Evolutionary conservation across 1,140 invertebrate genomes (phyloP).

Genomic region (Calycopis cecrops): DNA sequence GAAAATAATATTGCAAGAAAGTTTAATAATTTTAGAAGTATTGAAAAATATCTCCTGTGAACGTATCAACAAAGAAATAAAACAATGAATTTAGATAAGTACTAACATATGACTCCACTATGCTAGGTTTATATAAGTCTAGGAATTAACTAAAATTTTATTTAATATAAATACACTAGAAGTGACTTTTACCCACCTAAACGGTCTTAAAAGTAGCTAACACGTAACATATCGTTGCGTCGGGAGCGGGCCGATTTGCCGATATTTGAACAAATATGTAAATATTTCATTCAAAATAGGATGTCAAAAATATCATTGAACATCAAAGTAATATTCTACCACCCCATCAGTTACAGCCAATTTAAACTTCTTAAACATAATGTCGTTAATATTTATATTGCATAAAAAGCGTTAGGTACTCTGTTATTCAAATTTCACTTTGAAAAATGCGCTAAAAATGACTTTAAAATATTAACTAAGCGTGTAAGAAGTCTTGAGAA

Average conservation of each 20-base stretch:
- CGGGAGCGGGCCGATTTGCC: constrained; percentile 26
- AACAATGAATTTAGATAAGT: constrained; percentile 72
- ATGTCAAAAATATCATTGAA: no score
- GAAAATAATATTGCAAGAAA: constrained; percentile 74
- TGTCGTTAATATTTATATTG: no score
- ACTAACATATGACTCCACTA: constrained; percentile 71
- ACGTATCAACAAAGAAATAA: constrained; percentile 66
- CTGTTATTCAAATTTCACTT: no score
- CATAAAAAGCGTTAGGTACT: no score
- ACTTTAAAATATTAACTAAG: no score
- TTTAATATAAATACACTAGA: constrained; percentile 70
- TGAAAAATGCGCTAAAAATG: no score
- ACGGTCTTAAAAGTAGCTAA: constrained; percentile 52
- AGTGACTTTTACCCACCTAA: constrained; percentile 59
- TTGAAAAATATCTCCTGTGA: constrained; percentile 70
- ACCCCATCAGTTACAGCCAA: no score
- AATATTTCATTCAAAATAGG: no score
- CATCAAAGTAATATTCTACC: no score
- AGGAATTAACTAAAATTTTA: constrained; percentile 69
- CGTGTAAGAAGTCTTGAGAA: no score
- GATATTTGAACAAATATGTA: no score
- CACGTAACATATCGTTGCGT: constrained; percentile 52
- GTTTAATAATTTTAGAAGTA: constrained; percentile 69
- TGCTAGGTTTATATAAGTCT: constrained; percentile 58
- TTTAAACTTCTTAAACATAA: no score